Conservation (phyloP, 2,888 invertebrate genomes). For the Diplolepis rosae region DNA sequence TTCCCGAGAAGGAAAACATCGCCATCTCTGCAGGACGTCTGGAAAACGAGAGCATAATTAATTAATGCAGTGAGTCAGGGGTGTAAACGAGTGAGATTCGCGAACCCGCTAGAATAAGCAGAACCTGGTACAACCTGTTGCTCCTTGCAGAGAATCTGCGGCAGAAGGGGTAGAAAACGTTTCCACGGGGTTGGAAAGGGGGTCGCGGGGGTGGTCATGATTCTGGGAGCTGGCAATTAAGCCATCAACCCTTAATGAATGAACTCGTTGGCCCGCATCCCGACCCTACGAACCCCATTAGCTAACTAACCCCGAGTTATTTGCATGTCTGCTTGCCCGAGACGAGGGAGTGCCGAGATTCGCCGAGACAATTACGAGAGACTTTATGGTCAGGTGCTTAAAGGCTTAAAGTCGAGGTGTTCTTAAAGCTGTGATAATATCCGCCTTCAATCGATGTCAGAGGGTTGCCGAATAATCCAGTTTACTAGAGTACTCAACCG, state of each 20-base stretch:
- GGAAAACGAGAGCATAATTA: constrained; percentile 64
- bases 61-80: constrained; percentile 64
- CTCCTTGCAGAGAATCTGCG: constrained; percentile 49
- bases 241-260: constrained; percentile 73
- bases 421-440: constrained; percentile 56
- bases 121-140: constrained; percentile 65
- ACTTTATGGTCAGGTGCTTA: constrained; percentile 71
- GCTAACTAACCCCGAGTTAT: constrained; percentile 73
- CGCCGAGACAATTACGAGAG: constrained; percentile 69
- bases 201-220: constrained; percentile 56
- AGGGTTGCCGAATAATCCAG: constrained; percentile 19
- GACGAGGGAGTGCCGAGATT: constrained; percentile 67
- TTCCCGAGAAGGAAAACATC: constrained; percentile 31
- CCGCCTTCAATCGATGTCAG: constrained; percentile 31
- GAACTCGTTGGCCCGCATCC: constrained; percentile 63
- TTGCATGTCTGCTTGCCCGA: constrained; percentile 67
- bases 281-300: constrained; percentile 68
- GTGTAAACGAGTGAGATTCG: constrained; percentile 66
- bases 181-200: constrained; percentile 52
- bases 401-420: constrained; percentile 69
- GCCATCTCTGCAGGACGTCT: background rate
- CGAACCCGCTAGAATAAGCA: constrained; percentile 45
- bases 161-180: constrained; percentile 47
- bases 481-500: constrained; percentile 6
- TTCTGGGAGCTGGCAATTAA: constrained; percentile 72